These are phyloP conservation scores for Rhadinocentrus ornatus DNA, from an alignment of 2,797 vertebrate genomes.

Conservation along the genomic window DNA sequence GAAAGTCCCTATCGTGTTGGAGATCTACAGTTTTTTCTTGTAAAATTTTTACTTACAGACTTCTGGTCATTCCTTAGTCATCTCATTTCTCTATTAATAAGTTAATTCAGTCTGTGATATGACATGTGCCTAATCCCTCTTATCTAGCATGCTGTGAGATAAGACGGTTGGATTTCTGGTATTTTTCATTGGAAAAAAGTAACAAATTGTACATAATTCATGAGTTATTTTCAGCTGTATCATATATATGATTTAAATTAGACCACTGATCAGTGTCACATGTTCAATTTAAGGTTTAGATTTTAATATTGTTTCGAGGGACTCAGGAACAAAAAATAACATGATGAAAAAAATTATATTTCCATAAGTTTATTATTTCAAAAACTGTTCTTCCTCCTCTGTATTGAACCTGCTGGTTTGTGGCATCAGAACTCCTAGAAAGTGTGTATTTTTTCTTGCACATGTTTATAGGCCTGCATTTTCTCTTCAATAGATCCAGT, in stretches of 20 bases:
- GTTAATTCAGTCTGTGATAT: not conserved
- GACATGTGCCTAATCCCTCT: too few species aligned
- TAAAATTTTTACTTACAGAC: not conserved
- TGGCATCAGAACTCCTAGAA: constrained; percentile 36
- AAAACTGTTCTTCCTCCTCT: constrained; percentile 31
- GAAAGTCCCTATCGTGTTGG: constrained; percentile 11
- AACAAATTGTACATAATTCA: not conserved
- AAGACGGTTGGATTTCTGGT: not conserved
- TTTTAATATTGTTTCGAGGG: not conserved
- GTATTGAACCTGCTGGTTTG: constrained; percentile 46
- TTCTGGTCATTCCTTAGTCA: not conserved
- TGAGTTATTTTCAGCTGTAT: not conserved
- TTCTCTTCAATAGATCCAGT: constrained; percentile 14
- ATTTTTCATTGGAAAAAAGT: not conserved
- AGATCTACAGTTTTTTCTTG: not conserved
- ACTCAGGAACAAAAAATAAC: not conserved
- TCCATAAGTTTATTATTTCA: constrained; percentile 5
- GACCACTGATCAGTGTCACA: too few species aligned
- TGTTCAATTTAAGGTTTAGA: too few species aligned
- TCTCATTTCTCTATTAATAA: not conserved
- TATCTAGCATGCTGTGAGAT: too few species aligned
- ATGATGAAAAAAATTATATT: not conserved
- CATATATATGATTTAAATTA: not conserved
- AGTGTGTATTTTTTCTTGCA: constrained; percentile 21
- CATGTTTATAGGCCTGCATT: constrained; percentile 10